Evolutionary conservation across 2,113 vertebrate genomes (phyloP).

Genomic region (Cephalopterus ornatus): DNA sequence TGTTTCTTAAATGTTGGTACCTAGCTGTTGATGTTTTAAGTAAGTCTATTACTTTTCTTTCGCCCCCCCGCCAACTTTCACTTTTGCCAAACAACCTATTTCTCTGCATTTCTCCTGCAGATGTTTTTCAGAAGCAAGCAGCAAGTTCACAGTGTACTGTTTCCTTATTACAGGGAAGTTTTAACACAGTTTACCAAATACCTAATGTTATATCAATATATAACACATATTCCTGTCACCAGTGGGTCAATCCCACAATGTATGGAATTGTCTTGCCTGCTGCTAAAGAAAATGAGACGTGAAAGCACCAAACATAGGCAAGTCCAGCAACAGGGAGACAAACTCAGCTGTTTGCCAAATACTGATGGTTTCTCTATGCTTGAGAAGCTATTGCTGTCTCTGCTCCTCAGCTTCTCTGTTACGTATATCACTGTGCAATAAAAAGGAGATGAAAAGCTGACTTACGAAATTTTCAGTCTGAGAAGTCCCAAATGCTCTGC

Average conservation of each 20-base stretch:
- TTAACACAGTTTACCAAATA: neutral
- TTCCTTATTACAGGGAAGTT: neutral
- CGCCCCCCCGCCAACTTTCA: accelerated
- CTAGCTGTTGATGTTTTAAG: neutral
- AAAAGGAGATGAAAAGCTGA: neutral
- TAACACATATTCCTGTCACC: neutral
- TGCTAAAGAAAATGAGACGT: neutral
- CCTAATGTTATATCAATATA: neutral
- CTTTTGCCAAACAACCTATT: neutral
- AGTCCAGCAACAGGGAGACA: neutral
- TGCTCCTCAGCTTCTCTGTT: neutral
- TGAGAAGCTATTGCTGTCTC: neutral
- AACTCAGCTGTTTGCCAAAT: neutral
- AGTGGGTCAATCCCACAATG: neutral
- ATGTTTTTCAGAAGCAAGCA: neutral
- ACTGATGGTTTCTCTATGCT: neutral
- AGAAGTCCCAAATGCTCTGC: neutral
- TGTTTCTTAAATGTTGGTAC: neutral
- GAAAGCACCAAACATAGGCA: neutral
- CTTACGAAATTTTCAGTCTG: neutral
- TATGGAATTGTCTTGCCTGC: neutral
- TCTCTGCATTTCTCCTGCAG: neutral
- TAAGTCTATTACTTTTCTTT: neutral
- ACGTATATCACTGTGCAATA: accelerated
- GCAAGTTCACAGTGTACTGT: neutral